phyloP scores from a whole-genome alignment of 2,113 vertebrate genomes.

The Setophaga petechia region DNA sequence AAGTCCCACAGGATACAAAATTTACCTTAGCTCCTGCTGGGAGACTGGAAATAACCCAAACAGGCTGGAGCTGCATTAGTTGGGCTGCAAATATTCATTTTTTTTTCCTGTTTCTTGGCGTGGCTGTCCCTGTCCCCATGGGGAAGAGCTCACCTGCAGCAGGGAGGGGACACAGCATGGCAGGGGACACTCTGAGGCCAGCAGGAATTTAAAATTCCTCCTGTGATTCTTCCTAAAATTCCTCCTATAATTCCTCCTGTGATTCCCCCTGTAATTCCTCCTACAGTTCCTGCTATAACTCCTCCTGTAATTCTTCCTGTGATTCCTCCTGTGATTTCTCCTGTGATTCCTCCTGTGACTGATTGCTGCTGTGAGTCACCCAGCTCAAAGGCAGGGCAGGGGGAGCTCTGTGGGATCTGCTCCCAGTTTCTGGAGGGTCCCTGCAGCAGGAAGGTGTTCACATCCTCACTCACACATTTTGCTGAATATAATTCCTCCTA shows the following conservation, averaged over 20 bases:
- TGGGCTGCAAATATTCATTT: background rate
- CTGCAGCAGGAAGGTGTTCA: background rate
- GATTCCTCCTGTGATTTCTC: no score
- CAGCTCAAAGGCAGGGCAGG: background rate
- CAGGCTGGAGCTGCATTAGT: background rate
- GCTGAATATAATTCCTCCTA: background rate
- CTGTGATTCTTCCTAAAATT: no score
- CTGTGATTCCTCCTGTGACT: no score
- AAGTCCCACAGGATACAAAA: background rate
- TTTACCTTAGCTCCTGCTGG: background rate
- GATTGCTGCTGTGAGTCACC: background rate
- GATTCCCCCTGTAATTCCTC: background rate
- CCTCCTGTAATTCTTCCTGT: rapidly evolving
- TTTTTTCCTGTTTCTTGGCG: rapidly evolving
- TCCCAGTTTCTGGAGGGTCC: background rate
- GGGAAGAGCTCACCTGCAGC: background rate
- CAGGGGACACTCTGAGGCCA: background rate
- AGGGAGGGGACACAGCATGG: background rate
- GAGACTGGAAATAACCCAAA: background rate
- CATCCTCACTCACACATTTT: rapidly evolving
- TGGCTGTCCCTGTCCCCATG: background rate
- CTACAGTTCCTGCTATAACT: rapidly evolving
- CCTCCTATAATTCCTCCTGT: background rate
- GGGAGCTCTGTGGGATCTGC: background rate
- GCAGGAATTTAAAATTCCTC: background rate